Percentiles rank a stretch among this genome's conserved stretches.
Evolutionary conservation across 2,888 invertebrate species (phyloP).

Genomic region (Caenorhabditis sp.): DNA sequence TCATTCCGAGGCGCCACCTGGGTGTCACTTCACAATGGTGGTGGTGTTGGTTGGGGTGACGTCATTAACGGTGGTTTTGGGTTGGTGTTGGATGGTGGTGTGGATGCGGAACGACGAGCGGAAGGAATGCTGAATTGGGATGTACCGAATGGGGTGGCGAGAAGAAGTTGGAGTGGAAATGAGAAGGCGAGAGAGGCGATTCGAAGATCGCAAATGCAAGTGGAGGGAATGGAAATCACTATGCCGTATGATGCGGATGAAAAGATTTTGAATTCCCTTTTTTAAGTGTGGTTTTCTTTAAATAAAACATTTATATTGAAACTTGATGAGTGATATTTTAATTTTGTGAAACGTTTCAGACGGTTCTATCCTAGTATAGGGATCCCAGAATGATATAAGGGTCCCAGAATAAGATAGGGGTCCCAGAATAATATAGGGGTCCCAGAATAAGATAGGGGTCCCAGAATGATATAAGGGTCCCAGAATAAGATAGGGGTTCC

Average conservation of each 20-base stretch:
- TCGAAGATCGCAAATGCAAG: constrained; percentile 73
- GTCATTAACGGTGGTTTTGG: constrained; percentile 78
- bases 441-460: too few species aligned
- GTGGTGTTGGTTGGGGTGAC: constrained; percentile 76
- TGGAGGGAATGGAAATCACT: constrained; percentile 74
- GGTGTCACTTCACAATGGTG: constrained; percentile 74
- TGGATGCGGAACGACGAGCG: constrained; percentile 74
- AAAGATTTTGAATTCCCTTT: constrained; percentile 7
- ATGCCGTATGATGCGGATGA: constrained; percentile 72
- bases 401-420: too few species aligned
- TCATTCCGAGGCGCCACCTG: constrained; percentile 77
- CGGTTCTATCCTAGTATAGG: too few species aligned
- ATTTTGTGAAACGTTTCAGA: too few species aligned
- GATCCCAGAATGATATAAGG: too few species aligned
- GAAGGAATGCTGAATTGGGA: constrained; percentile 76
- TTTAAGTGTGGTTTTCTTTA: neutral
- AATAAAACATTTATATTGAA: neutral
- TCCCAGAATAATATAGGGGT: too few species aligned
- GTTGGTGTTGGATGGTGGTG: constrained; percentile 75
- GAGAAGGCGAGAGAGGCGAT: constrained; percentile 75
- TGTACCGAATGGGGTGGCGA: constrained; percentile 76
- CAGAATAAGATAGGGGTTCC: too few species aligned
- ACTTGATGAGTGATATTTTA: too few species aligned
- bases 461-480: too few species aligned
- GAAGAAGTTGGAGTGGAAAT: constrained; percentile 77